A percentile compares a stretch with the other conserved stretches of the same genome.
Evolutionary conservation across 1,140 invertebrate species (phyloP).

Genomic region (Ericerus pela): DNA sequence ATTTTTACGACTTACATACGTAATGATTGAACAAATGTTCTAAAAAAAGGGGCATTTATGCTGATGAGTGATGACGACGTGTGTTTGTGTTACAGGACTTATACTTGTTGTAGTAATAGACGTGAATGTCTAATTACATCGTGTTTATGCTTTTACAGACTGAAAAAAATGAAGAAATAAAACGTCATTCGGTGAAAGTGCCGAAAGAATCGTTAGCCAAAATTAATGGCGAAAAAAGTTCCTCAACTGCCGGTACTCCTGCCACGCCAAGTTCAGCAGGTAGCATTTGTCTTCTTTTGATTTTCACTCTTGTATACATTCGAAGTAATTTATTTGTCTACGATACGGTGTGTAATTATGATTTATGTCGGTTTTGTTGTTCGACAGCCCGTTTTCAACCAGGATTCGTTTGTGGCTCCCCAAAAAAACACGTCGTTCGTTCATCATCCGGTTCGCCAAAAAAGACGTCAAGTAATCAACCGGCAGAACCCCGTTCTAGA

Average conservation of each 20-base stretch:
- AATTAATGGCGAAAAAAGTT: not conserved
- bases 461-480: not conserved
- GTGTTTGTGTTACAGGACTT: too few relatives aligned
- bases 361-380: too few relatives aligned
- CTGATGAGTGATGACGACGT: too few relatives aligned
- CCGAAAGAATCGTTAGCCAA: not conserved
- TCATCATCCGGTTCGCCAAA: not conserved
- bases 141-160: slow-evolving; percentile 1
- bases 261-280: not conserved
- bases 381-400: not conserved
- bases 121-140: too few relatives aligned
- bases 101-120: too few relatives aligned
- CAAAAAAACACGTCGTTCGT: not conserved
- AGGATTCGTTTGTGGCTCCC: not conserved
- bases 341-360: too few relatives aligned
- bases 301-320: too few relatives aligned
- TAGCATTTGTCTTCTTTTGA: too few relatives aligned
- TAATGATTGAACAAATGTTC: too few relatives aligned
- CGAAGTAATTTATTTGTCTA: too few relatives aligned
- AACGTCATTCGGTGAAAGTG: not conserved
- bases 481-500: not conserved
- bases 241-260: not conserved
- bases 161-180: slow-evolving; percentile 3
- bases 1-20: too few relatives aligned
- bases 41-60: too few relatives aligned